Evolutionary conservation across 1,140 invertebrate genomes (phyloP).

Genomic region (Drosophila sechellia): DNA sequence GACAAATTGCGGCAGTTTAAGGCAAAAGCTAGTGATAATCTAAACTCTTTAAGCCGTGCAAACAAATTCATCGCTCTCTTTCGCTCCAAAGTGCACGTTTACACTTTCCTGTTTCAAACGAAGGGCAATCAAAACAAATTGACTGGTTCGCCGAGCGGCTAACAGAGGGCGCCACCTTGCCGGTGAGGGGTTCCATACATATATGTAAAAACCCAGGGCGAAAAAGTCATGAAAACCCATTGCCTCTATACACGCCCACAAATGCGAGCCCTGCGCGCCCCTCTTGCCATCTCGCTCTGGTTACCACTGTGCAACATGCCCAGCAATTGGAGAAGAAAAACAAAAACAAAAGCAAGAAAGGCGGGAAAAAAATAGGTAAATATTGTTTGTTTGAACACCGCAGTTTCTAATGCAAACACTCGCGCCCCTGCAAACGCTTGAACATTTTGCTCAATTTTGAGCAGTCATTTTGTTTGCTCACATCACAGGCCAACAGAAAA

Average conservation of each 20-base stretch:
- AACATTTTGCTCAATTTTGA: constrained; percentile 81
- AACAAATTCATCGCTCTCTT: constrained; percentile 20
- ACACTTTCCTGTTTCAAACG: not conserved
- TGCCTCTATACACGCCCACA: constrained; percentile 50
- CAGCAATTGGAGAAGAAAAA: constrained; percentile 8
- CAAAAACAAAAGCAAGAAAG: constrained; percentile 15
- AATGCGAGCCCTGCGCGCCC: constrained; percentile 45
- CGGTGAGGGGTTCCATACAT: constrained; percentile 6
- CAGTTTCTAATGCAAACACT: constrained; percentile 50
- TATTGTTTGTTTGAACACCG: constrained; percentile 53
- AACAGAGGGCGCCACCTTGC: constrained; percentile 51
- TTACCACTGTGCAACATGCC: constrained; percentile 19
- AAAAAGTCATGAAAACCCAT: constrained; percentile 46
- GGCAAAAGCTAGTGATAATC: constrained; percentile 29
- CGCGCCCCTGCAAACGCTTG: constrained; percentile 66
- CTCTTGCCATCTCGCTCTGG: constrained; percentile 25
- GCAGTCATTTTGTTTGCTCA: constrained; percentile 84
- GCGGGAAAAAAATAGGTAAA: too few relatives aligned
- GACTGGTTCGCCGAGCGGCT: constrained; percentile 19
- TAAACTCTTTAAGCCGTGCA: constrained; percentile 34
- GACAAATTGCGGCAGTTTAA: constrained; percentile 53
- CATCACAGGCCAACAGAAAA: constrained; percentile 82
- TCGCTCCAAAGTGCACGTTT: not conserved
- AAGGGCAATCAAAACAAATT: constrained; percentile 42
- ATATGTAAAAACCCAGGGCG: constrained; percentile 37